Evolutionary conservation across 2,888 invertebrate species (phyloP).

Genomic region (Agrotis segetum): DNA sequence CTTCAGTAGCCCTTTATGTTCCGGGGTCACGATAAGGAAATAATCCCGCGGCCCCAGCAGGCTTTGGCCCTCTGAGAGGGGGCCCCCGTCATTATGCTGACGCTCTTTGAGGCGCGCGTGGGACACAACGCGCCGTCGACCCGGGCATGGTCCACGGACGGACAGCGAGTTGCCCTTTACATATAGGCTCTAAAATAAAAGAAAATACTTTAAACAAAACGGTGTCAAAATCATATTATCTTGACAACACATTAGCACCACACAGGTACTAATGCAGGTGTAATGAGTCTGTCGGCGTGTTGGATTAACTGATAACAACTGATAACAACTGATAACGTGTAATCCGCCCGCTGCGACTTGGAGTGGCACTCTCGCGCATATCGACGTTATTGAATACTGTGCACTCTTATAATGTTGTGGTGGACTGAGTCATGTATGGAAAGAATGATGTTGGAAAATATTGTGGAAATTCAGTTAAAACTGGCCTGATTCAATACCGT

Average conservation of each 20-base stretch:
- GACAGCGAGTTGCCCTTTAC: too few species aligned
- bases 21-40: too few species aligned
- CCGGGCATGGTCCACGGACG: too few species aligned
- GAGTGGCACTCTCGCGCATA: constrained; percentile 56
- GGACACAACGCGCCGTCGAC: too few species aligned
- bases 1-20: too few species aligned
- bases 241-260: constrained; percentile 21
- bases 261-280: constrained; percentile 46
- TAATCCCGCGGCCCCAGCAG: too few species aligned
- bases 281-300: constrained; percentile 59
- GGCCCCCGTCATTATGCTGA: too few species aligned
- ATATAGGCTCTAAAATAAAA: too few species aligned
- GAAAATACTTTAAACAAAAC: neutral
- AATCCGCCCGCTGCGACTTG: constrained; percentile 54
- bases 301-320: constrained; percentile 78
- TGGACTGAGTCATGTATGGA: constrained; percentile 4
- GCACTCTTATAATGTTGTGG: neutral
- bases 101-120: too few species aligned
- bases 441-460: neutral
- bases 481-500: too few species aligned
- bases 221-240: constrained; percentile 15
- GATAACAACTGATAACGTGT: constrained; percentile 70
- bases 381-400: constrained; percentile 45
- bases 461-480: neutral
- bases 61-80: too few species aligned